Evolutionary conservation across 2,888 invertebrate genomes (phyloP).

Genomic region (Stegana nigrithorax): DNA sequence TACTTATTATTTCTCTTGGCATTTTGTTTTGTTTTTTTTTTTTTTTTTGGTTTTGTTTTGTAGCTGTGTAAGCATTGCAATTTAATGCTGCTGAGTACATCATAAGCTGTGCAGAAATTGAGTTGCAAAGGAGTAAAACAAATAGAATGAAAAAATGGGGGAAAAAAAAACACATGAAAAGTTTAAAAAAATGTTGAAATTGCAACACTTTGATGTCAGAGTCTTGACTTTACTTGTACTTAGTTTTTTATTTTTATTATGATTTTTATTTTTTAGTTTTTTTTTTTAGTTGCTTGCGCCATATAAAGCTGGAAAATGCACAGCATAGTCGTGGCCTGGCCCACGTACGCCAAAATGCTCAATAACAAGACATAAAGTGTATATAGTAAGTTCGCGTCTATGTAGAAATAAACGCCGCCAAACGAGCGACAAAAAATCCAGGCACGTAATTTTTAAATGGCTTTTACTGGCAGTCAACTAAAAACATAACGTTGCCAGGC

Average conservation of each 20-base stretch:
- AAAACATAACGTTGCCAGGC: conserved; percentile 55
- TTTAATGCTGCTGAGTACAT: neutral
- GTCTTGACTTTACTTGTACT: no score
- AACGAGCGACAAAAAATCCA: conserved; percentile 51
- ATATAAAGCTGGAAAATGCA: conserved; percentile 2
- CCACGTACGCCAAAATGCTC: conserved; percentile 53
- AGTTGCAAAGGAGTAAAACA: neutral
- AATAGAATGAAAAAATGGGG: neutral
- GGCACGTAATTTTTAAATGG: conserved; percentile 65
- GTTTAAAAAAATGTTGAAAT: no score
- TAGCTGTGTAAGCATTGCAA: neutral
- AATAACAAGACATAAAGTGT: conserved; percentile 42
- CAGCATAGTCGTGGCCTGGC: conserved; percentile 27
- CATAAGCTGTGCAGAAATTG: conserved; percentile 1
- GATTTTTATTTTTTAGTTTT: no score
- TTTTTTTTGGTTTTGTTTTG: neutral
- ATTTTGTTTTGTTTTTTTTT: neutral
- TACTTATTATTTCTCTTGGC: no score
- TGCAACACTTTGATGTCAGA: no score
- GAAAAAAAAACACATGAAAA: neutral
- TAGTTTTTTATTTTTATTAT: no score
- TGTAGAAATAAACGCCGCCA: neutral
- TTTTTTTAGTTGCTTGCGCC: no score
- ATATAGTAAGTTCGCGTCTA: conserved; percentile 18
- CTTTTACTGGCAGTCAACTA: conserved; percentile 63